Conservation (phyloP, 2,888 invertebrate species). For the Mesorhabditis belari region DNA sequence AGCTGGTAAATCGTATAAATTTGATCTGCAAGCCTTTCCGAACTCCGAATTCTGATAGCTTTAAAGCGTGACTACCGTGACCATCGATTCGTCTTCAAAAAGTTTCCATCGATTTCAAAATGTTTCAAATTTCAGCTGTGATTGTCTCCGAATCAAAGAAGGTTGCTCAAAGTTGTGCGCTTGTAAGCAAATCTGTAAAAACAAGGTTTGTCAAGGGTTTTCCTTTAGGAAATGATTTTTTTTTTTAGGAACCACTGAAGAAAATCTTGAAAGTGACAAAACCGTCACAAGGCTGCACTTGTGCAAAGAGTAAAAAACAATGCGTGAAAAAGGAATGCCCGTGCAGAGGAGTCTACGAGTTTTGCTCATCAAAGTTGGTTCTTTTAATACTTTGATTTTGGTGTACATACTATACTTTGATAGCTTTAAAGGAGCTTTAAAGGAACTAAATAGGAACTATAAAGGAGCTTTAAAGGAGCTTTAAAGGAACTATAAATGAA, state of each 20-base stretch:
- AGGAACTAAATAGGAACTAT: too few species aligned
- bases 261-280: conserved; percentile 45
- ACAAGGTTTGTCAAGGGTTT: conserved; percentile 33
- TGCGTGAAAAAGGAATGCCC: conserved; percentile 53
- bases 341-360: conserved; percentile 51
- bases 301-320: conserved; percentile 53
- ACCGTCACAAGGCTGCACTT: conserved; percentile 49
- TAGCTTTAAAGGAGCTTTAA: background rate
- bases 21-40: background rate
- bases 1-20: too few species aligned
- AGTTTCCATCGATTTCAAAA: conserved; percentile 52
- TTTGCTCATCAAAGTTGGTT: conserved; percentile 43
- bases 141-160: conserved; percentile 53
- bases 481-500: too few species aligned
- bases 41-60: conserved; percentile 16
- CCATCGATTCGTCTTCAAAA: conserved; percentile 52
- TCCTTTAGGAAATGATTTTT: background rate
- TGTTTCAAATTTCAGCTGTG: conserved; percentile 39
- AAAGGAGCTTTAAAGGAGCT: too few species aligned
- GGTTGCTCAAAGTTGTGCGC: conserved; percentile 51
- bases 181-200: conserved; percentile 53
- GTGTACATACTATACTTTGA: too few species aligned
- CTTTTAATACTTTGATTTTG: background rate
- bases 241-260: conserved; percentile 45
- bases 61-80: conserved; percentile 53